Percentiles rank a stretch among this genome's conserved stretches.
Evolutionary conservation across 2,113 vertebrate genomes (phyloP).

Genomic region (Cyanoliseus patagonus): DNA sequence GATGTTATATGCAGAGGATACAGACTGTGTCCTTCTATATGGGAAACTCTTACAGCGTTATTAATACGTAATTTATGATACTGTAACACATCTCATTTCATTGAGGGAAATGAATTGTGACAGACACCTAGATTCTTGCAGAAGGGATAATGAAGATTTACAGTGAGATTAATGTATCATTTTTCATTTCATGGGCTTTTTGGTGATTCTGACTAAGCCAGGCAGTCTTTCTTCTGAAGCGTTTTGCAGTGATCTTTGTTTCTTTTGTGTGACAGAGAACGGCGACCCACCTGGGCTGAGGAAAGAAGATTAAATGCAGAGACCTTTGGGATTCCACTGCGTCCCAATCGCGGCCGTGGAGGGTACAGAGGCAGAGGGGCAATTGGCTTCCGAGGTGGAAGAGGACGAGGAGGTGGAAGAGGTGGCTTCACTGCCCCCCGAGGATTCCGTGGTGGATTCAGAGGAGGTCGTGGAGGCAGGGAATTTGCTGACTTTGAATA

Average conservation of each 20-base stretch:
- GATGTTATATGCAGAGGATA: not conserved
- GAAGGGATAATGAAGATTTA: not conserved
- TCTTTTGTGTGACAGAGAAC: constrained; percentile 78
- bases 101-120: not conserved
- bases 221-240: not conserved
- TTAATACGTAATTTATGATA: not conserved
- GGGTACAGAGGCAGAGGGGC: constrained; percentile 88
- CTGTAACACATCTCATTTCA: not conserved
- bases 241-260: not conserved
- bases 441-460: constrained; percentile 88
- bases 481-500: constrained; percentile 96
- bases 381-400: constrained; percentile 86
- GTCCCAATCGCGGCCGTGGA: constrained; percentile 87
- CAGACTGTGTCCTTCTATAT: not conserved
- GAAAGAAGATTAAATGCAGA: constrained; percentile 93
- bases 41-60: not conserved
- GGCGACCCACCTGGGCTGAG: constrained; percentile 95
- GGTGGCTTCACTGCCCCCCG: constrained; percentile 84
- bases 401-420: constrained; percentile 81
- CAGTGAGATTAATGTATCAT: not conserved
- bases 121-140: not conserved
- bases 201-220: not conserved
- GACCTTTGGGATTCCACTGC: constrained; percentile 94
- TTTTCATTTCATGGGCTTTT: not conserved
- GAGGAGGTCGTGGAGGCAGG: constrained; percentile 88